Base-by-base conservation (phyloP, 92 coral and sea anemone genomes). In the Muricea muricata region DNA sequence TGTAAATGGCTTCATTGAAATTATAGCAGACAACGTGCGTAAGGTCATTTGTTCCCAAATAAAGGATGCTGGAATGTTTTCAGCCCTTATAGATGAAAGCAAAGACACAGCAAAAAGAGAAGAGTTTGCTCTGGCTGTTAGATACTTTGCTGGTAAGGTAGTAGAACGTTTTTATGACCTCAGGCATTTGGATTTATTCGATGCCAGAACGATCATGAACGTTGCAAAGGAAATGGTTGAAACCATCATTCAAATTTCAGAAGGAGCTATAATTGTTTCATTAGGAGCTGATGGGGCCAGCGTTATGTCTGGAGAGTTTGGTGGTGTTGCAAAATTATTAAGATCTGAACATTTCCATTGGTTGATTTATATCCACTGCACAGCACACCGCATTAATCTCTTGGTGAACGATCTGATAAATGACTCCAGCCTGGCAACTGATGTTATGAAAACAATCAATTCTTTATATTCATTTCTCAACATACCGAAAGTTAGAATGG, bases 241-340 rank as follows among this genome's bases (percentile, higher is more conserved):
- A n/a, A n/a, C n/a, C n/a, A n/a, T n/a, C n/a, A n/a, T n/a, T n/a
- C n/a, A n/a, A n/a, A n/a, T n/a, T n/a, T n/a, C n/a, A n/a, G n/a
- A n/a, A n/a, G n/a, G n/a, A n/a, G n/a, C n/a, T n/a, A n/a, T n/a
- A n/a, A n/a, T n/a, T n/a, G n/a, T n/a, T n/a, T n/a, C n/a, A n/a
- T 34, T 70, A 20, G 77, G 77, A 70, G 77, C 77, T 0, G 77
- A 70, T 20, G 77, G 77, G 52, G 77, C 77, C 77, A 70, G 77
- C 52, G 77, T 70, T 12, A 70, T 70, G 77, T 70, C 52, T 0
- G 76, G 76, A 69, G 76, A 69, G 76, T 69, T 39, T 39, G 45
- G 6, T 5, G 45, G 45, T 11, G 45, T 69, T 69, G 48, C 77
- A 0, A 54, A 70, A 70, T 70, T 70, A 70, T 40, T 70, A 70